Percentiles rank a stretch among this genome's conserved stretches.
Evolutionary conservation across 2,888 invertebrate species (phyloP).

Genomic region (Yponomeuta plumbellus): DNA sequence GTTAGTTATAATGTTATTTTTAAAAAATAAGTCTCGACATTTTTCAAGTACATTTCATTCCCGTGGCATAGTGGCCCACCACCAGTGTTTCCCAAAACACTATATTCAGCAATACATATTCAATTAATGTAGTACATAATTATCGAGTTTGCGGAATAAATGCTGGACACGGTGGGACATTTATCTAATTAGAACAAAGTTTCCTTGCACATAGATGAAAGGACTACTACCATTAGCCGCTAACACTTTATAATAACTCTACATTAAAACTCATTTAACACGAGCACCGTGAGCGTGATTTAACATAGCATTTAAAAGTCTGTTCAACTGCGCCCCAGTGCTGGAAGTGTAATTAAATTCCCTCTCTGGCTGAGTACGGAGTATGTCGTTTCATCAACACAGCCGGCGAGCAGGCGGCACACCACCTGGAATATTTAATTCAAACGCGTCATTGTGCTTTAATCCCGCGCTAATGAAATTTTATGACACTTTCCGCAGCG

Average conservation of each 20-base stretch:
- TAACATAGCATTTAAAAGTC: constrained; percentile 48
- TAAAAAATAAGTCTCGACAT: no score
- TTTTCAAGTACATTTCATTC: no score
- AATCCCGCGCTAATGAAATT: constrained; percentile 61
- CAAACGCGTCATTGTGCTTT: constrained; percentile 46
- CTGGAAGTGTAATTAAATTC: constrained; percentile 71
- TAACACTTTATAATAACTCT: constrained; percentile 10
- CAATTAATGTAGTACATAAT: no score
- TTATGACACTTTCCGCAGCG: constrained; percentile 34
- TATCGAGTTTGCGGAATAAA: not conserved
- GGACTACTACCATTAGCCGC: not conserved
- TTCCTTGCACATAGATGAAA: not conserved
- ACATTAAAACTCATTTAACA: constrained; percentile 9
- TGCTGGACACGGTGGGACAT: not conserved
- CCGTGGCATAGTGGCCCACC: no score
- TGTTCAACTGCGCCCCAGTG: constrained; percentile 52
- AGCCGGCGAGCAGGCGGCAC: constrained; percentile 32
- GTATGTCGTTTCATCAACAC: constrained; percentile 64
- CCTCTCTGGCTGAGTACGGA: constrained; percentile 56
- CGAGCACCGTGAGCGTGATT: constrained; percentile 10
- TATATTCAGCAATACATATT: no score
- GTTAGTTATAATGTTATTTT: no score
- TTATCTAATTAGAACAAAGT: not conserved
- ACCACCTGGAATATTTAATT: constrained; percentile 69
- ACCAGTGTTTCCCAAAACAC: no score